phyloP scores from a whole-genome alignment of 1,140 invertebrate genomes.

The Sarcophaga peregrina region DNA sequence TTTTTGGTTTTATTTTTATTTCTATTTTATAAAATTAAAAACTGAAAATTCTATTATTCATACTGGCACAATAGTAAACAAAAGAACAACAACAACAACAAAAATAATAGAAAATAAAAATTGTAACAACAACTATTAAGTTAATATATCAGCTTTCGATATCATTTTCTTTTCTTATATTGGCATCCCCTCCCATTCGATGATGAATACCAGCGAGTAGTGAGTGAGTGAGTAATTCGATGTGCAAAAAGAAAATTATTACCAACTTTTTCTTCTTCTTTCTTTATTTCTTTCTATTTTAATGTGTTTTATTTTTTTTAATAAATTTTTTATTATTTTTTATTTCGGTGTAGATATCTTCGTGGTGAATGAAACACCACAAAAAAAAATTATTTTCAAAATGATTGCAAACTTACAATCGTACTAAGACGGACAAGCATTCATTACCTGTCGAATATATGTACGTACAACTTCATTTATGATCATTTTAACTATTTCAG shows the following conservation, averaged over 20 bases:
- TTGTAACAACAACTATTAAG: no score
- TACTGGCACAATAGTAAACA: neutral
- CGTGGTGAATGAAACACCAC: neutral
- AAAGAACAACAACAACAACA: neutral
- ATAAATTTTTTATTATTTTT: no score
- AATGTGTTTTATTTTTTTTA: neutral
- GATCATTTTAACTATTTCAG: neutral
- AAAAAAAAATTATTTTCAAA: neutral
- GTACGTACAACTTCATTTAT: neutral
- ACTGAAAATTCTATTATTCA: neutral
- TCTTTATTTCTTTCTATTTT: neutral
- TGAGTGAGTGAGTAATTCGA: no score
- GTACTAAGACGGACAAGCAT: neutral
- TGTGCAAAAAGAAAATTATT: neutral
- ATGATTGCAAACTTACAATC: neutral
- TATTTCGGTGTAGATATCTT: constrained; percentile 4
- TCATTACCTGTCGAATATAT: neutral
- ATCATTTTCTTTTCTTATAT: no score
- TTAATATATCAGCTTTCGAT: no score
- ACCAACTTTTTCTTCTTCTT: neutral
- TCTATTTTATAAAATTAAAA: constrained; percentile 7
- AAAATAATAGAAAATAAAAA: no score
- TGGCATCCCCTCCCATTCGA: constrained; percentile 3
- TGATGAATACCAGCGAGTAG: neutral
- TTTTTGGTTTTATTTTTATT: neutral